Percentiles rank a stretch among this genome's conserved stretches.
Conservation (phyloP, 2,113 vertebrate genomes). For the Caretta caretta region DNA sequence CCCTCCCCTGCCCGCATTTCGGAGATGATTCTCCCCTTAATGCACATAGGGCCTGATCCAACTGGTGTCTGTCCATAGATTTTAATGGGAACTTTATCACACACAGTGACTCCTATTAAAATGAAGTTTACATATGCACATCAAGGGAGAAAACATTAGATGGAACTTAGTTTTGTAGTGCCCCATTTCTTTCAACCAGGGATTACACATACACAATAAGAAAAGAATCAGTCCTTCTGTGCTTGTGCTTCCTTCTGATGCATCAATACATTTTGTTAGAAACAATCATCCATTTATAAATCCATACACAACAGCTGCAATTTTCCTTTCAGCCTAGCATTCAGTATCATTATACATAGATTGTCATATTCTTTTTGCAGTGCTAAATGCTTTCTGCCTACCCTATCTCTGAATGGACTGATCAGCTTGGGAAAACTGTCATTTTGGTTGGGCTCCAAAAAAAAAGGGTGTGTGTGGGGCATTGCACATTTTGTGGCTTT, state of each 20-base stretch:
- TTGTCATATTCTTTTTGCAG: slow-evolving; percentile 71
- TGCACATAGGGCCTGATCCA: background rate
- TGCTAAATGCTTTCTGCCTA: slow-evolving; percentile 67
- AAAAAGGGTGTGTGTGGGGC: background rate
- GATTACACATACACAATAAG: slow-evolving; percentile 14
- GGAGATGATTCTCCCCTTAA: background rate
- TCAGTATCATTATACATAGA: slow-evolving; percentile 75
- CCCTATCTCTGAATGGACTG: slow-evolving; percentile 10
- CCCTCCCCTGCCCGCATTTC: too few relatives aligned
- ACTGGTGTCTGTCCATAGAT: background rate
- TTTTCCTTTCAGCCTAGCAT: slow-evolving; percentile 61
- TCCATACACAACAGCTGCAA: slow-evolving; percentile 76
- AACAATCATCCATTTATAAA: slow-evolving; percentile 75
- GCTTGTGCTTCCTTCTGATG: slow-evolving; percentile 60
- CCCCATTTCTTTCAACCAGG: slow-evolving; percentile 26
- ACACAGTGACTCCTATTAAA: background rate
- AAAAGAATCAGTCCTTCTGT: slow-evolving; percentile 34
- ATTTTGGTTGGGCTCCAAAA: slow-evolving; percentile 42
- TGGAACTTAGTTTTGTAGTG: accelerated
- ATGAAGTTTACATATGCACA: background rate
- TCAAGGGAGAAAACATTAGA: background rate
- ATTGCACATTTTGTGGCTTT: slow-evolving; percentile 54
- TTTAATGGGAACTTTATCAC: background rate
- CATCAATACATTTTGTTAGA: slow-evolving; percentile 65
- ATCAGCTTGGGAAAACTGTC: slow-evolving; percentile 64